Conservation (phyloP, 1,140 invertebrate species). For the Ditylenchus dipsaci region DNA sequence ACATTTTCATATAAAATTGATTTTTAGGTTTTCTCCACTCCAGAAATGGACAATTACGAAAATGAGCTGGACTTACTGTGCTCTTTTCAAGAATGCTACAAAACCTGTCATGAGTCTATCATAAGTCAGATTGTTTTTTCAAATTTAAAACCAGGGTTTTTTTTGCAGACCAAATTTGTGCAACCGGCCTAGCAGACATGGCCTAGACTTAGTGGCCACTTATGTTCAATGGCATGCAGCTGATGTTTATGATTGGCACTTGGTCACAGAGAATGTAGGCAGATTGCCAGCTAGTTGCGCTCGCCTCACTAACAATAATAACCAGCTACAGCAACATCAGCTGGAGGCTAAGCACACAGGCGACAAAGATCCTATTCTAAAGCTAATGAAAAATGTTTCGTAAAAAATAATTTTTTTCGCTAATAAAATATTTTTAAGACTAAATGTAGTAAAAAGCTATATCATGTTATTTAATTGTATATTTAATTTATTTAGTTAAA, state of each 20-base stretch:
- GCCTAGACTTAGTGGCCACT: slow-evolving; percentile 44
- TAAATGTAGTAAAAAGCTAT: too few species aligned
- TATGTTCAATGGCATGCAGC: slow-evolving; percentile 53
- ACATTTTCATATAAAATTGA: too few species aligned
- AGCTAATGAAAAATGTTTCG: not conserved
- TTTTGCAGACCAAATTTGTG: slow-evolving; percentile 35
- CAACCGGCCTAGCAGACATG: slow-evolving; percentile 32
- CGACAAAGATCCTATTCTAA: not conserved
- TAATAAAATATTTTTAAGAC: too few species aligned
- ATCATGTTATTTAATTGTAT: too few species aligned
- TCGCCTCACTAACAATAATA: not conserved
- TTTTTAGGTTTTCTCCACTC: slow-evolving; percentile 42
- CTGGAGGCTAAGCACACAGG: not conserved
- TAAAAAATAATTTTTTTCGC: too few species aligned
- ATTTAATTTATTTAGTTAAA: too few species aligned
- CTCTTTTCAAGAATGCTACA: slow-evolving; percentile 53
- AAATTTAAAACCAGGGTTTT: slow-evolving; percentile 1
- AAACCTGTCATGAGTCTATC: slow-evolving; percentile 41
- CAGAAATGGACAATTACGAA: slow-evolving; percentile 50
- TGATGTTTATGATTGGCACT: slow-evolving; percentile 55
- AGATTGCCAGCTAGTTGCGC: slow-evolving; percentile 47
- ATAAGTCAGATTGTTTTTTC: slow-evolving; percentile 18
- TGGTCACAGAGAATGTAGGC: slow-evolving; percentile 47
- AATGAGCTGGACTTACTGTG: slow-evolving; percentile 48
- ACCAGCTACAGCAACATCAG: not conserved